These are phyloP conservation scores for Cyrtorhinus lividipennis DNA, from an alignment of 1,140 invertebrate genomes.

Conservation along the genomic window DNA sequence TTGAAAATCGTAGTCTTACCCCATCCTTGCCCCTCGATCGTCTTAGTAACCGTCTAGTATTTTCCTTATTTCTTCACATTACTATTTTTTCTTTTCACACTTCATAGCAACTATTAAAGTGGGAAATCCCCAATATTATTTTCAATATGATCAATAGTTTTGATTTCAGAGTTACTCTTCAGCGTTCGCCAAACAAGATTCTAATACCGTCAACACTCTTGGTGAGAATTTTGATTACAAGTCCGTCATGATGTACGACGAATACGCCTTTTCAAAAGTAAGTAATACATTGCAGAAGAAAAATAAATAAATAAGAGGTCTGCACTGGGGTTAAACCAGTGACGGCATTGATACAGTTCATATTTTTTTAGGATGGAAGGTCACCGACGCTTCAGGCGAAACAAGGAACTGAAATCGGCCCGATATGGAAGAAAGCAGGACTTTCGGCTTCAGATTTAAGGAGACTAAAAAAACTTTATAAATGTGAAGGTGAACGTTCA, in stretches of 20 bases:
- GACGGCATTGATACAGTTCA: no score
- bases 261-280: slow-evolving; percentile 30
- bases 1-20: no score
- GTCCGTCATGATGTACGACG: slow-evolving; percentile 29
- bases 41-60: no score
- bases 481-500: slow-evolving; percentile 25
- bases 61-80: no score
- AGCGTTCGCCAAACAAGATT: slow-evolving; percentile 25
- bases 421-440: slow-evolving; percentile 27
- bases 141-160: no score
- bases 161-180: slow-evolving; percentile 23
- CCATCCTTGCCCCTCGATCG: no score
- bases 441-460: slow-evolving; percentile 25
- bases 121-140: no score
- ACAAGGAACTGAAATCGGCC: slow-evolving; percentile 25
- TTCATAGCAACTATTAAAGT: no score
- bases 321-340: no score
- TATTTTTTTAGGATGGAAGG: slow-evolving; percentile 26
- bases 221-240: slow-evolving; percentile 27
- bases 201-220: slow-evolving; percentile 21
- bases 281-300: no score
- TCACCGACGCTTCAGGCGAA: slow-evolving; percentile 26
- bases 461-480: slow-evolving; percentile 26
- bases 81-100: no score
- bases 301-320: no score